Percentiles rank a stretch among this genome's conserved stretches.
Conservation (phyloP, 2,113 vertebrate species). For the Dromas ardeola region DNA sequence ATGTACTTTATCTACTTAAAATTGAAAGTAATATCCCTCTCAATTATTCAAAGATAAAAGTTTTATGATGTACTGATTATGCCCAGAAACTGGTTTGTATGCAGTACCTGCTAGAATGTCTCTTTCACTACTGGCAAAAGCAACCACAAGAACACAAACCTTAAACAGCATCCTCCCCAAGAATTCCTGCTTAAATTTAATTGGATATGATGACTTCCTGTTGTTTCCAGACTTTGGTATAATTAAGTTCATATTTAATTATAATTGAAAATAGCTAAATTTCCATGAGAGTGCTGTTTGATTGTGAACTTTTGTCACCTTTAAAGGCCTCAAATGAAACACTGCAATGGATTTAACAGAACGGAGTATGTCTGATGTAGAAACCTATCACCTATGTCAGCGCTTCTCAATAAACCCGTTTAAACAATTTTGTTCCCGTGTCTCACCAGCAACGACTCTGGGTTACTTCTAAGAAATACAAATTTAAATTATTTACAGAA, state of each 20-base stretch:
- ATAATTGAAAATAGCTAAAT: not conserved
- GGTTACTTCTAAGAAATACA: not conserved
- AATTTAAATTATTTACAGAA: not conserved
- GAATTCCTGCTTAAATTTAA: not conserved
- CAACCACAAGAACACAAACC: not conserved
- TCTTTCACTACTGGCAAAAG: not conserved
- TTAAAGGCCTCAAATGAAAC: constrained; percentile 28
- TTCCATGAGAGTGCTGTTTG: not conserved
- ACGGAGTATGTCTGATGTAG: not conserved
- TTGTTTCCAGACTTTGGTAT: constrained; percentile 3
- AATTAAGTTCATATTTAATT: not conserved
- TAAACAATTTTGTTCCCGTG: not conserved
- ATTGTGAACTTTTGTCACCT: not conserved
- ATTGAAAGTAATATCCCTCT: not conserved
- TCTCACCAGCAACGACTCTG: constrained; percentile 2
- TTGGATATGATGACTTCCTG: not conserved
- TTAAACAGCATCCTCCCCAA: not conserved
- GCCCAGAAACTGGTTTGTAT: not conserved
- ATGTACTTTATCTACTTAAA: not conserved
- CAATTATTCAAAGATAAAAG: not conserved
- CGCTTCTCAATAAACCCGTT: not conserved
- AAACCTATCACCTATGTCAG: not conserved
- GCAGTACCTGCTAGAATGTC: not conserved
- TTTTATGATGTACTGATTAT: not conserved
- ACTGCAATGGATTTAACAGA: not conserved